Conservation (phyloP, 2,797 vertebrate species). For the Chlorospingus flavigularis region DNA sequence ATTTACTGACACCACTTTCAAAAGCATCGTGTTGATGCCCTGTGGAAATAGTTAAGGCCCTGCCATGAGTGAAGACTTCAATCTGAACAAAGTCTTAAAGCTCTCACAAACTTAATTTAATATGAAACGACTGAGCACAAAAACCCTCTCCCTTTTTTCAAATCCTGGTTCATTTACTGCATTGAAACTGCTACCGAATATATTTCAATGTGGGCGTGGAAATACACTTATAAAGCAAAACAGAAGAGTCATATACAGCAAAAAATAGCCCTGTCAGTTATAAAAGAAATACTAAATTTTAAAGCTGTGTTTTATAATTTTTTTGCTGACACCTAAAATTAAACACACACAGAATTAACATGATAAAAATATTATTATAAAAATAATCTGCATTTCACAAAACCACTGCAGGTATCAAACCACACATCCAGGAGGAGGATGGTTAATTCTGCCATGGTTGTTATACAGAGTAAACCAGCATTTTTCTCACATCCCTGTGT, state of each 20-base stretch:
- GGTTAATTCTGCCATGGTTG: background rate
- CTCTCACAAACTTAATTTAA: background rate
- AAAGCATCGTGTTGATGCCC: rapidly evolving
- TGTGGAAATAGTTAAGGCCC: background rate
- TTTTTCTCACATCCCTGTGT: background rate
- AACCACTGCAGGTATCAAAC: background rate
- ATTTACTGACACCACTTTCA: background rate
- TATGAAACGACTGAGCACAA: background rate
- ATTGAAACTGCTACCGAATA: background rate
- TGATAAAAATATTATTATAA: background rate
- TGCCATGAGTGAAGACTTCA: background rate
- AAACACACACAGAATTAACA: background rate
- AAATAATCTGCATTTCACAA: background rate
- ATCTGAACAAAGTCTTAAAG: background rate
- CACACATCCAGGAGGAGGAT: rapidly evolving
- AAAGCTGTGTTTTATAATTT: background rate
- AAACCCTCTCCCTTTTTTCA: background rate
- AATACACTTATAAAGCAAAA: background rate
- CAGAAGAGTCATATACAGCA: background rate
- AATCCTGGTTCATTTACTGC: background rate
- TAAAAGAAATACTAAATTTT: background rate
- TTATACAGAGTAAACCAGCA: background rate
- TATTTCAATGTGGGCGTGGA: background rate
- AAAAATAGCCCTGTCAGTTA: background rate
- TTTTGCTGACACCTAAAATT: background rate